phyloP scores from a whole-genome alignment of 2,113 vertebrate genomes.

The Nansenia antarctica region DNA sequence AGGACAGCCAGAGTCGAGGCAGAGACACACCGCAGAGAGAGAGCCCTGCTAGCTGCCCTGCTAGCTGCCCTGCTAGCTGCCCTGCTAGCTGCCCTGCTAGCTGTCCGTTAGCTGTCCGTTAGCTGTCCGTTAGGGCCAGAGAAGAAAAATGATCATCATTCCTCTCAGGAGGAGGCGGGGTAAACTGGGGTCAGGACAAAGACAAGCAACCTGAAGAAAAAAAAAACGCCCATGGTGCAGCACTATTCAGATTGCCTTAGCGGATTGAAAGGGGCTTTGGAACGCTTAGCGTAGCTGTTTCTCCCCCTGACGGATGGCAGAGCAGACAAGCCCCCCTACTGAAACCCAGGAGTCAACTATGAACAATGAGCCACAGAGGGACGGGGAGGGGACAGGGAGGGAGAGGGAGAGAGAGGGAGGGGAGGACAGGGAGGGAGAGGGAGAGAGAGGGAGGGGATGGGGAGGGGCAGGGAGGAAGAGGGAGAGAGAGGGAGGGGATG shows the following conservation, averaged over 20 bases:
- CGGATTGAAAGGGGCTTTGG: constrained; percentile 48
- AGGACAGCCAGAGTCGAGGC: not conserved
- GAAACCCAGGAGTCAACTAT: constrained; percentile 33
- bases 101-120: too few relatives aligned
- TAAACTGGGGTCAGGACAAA: constrained; percentile 37
- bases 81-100: too few relatives aligned
- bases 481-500: too few relatives aligned
- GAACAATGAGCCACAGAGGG: constrained; percentile 48
- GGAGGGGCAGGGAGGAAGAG: too few relatives aligned
- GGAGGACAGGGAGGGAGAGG: too few relatives aligned
- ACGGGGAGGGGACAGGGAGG: not conserved
- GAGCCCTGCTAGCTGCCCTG: too few relatives aligned
- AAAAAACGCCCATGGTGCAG: constrained; percentile 39
- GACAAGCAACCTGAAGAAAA: constrained; percentile 31
- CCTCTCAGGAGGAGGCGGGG: constrained; percentile 6
- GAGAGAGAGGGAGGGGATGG: too few relatives aligned
- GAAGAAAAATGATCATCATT: not conserved
- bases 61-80: too few relatives aligned
- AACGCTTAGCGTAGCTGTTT: constrained; percentile 53
- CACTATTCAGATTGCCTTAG: constrained; percentile 56
- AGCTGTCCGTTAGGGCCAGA: not conserved
- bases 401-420: too few relatives aligned
- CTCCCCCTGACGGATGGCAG: constrained; percentile 54
- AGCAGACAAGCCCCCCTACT: constrained; percentile 52
- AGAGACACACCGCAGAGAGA: not conserved